Evolutionary conservation across 2,888 invertebrate species (phyloP), one percentile per base, ranked within the genome.

Genomic region (Anorthoa munda): DNA sequence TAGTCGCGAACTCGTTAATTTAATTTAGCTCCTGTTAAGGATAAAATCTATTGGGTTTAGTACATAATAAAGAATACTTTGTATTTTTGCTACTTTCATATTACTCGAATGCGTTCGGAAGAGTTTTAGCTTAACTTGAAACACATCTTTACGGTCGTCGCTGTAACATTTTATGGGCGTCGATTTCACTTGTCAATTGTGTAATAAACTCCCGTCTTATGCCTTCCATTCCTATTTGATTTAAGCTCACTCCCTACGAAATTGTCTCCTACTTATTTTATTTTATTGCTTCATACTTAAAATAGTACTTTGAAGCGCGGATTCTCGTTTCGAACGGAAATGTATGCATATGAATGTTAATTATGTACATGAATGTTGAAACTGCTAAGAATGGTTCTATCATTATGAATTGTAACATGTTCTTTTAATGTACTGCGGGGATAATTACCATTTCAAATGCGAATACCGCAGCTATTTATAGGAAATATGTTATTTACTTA

Each of bases 141-240:
- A 81, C 75, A 76, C 77, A 75, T 79, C 72, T 82, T 85, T 79
- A 75, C 70, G 75, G 78, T 77, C 75, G 72, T 56, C 82, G 83
- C 78, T 85, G 86, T 88, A 83, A 89, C 88, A 82, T 91, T 90
- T 92, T 91, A 90, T 87, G 86, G 82, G 79, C 80, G 86, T 89
- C 90, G 87, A 90, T 92, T 92, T 91, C 87, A 91, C 88, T 91
- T 90, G 92, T 91, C 92, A 90, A 92, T 91, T 90, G 91, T 90
- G 87, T 87, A 90, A 91, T 93, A 94, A 93, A 92, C 86, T 88
- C 86, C 82, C 83, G 83, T 82, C 84, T 86, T 87, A 84, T 87
- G 89, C 86, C 82, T 85, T 83, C 81, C 85, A 81, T 84, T 87
- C 86, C 87, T 82, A 90, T 92, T 91, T 90, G 90, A 91, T 92